Evolutionary conservation across 2,888 invertebrate species (phyloP), one percentile per base, ranked within the genome.

Genomic region (Merodon equestris): DNA sequence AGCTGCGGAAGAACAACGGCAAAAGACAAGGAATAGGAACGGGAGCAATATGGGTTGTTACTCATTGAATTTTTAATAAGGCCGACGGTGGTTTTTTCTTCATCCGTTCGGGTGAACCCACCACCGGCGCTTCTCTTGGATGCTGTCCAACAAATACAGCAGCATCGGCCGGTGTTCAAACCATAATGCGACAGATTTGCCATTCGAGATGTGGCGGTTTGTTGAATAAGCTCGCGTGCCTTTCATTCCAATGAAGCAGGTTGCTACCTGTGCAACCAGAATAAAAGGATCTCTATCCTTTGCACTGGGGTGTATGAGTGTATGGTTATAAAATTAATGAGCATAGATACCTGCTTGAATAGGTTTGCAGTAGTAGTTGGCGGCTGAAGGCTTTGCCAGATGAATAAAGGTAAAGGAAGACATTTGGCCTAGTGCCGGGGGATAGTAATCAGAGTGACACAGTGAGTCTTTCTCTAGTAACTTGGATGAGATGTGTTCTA

Each of bases 11-110:
- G 27, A 27, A 27, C 27, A 27, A 27, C 27, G 7, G 27, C 27
- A 7, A 7, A 27, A 27, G 27, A 10, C 17, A 15, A 40, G 40
- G 56, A 36, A 34, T 40, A 42, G 54, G 9, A 10, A 40, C 34
- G 36, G 19, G 13, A 42, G 27, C 36, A 60, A 58, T 63, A 42
- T 66, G 44, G 71, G 60, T 50, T 71, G 63, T 48, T 53, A 47
- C 57, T 54, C 58, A 54, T 79, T 74, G 68, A 79, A 74, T 79
- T 74, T 79, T 79, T 79, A 70, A 79, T 79, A 79, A 79, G 79
- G 64, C 58, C 64, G 51, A 9, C 54, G 64, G 50, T 64, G 50
- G 50, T 51, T 42, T 57, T 67, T 61, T 77, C 61, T 53, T 56
- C 14, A n/a, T 57, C 18, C 36, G 36, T 36, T 40, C 40, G 44